phyloP scores from a whole-genome alignment of 2,113 vertebrate genomes.

The Platysternon megacephalum region DNA sequence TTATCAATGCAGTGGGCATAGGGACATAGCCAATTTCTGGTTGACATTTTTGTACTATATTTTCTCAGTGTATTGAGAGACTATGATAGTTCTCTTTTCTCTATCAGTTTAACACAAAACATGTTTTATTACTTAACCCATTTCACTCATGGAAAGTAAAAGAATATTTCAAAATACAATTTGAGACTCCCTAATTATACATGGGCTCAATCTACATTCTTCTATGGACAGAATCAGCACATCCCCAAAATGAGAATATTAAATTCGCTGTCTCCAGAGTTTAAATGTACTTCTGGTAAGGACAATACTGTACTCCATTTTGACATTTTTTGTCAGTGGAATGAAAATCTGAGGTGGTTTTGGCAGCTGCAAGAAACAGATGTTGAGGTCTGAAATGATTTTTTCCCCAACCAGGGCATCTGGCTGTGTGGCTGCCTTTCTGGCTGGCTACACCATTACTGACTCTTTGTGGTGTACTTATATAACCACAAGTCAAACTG shows the following conservation, averaged over 20 bases:
- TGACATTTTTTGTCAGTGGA: constrained; percentile 18
- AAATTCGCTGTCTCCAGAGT: background rate
- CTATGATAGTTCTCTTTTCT: background rate
- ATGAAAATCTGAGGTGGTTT: constrained; percentile 27
- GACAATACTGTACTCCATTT: background rate
- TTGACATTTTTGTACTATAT: background rate
- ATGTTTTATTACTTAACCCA: background rate
- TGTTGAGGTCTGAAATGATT: constrained; percentile 44
- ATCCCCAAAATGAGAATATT: background rate
- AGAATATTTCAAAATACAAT: background rate
- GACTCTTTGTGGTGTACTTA: constrained; percentile 11
- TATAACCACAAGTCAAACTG: background rate
- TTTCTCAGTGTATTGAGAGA: background rate
- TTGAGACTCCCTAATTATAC: background rate
- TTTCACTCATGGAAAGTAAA: background rate
- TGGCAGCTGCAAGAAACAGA: constrained; percentile 48
- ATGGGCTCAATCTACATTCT: rapidly evolving
- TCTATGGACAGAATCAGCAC: rapidly evolving
- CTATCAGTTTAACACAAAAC: background rate
- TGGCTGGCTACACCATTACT: background rate
- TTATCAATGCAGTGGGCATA: background rate
- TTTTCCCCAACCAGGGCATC: constrained; percentile 7
- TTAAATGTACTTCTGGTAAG: background rate
- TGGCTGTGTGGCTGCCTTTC: constrained; percentile 4
- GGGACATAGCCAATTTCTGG: background rate